These are phyloP conservation scores for Darwinula stevensoni DNA, from an alignment of 2,888 invertebrate species.

Conservation along the genomic window DNA sequence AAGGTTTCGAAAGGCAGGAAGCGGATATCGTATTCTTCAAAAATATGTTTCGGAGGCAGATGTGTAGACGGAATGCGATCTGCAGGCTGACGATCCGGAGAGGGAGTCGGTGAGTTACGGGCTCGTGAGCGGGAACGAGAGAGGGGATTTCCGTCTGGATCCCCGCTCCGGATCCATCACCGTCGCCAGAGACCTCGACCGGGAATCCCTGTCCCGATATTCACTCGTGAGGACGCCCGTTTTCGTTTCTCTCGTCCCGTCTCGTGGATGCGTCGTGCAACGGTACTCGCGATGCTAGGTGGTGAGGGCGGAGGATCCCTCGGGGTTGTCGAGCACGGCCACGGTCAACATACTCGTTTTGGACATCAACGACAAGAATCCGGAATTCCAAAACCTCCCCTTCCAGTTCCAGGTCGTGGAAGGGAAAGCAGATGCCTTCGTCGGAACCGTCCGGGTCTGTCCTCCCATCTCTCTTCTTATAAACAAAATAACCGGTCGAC, in stretches of 20 bases:
- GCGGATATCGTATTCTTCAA: no score
- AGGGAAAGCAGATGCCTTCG: conserved; percentile 13
- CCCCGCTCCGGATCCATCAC: conserved; percentile 61
- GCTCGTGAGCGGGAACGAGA: conserved; percentile 58
- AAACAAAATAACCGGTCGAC: no score
- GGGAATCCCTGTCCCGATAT: conserved; percentile 64
- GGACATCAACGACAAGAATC: conserved; percentile 73
- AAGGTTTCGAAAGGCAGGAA: no score
- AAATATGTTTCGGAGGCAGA: no score
- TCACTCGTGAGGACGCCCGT: conserved; percentile 30
- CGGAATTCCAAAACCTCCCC: conserved; percentile 49
- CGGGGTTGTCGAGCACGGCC: conserved; percentile 45
- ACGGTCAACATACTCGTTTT: conserved; percentile 65
- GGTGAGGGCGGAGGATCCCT: conserved; percentile 57
- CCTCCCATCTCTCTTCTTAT: background rate
- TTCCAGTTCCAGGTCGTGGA: conserved; percentile 30
- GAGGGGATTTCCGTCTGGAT: conserved; percentile 60
- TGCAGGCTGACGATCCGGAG: conserved; percentile 57
- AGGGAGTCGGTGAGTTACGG: conserved; percentile 57
- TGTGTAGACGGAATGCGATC: no score
- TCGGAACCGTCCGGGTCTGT: conserved; percentile 34
- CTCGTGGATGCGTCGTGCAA: no score
- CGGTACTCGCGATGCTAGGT: conserved; percentile 26
- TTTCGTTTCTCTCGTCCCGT: background rate
- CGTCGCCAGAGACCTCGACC: conserved; percentile 50